Percentiles rank a stretch among this genome's conserved stretches.
These are phyloP conservation scores for Eulemur mongoz DNA, from an alignment of 2,797 vertebrate genomes.

Conservation along the genomic window DNA sequence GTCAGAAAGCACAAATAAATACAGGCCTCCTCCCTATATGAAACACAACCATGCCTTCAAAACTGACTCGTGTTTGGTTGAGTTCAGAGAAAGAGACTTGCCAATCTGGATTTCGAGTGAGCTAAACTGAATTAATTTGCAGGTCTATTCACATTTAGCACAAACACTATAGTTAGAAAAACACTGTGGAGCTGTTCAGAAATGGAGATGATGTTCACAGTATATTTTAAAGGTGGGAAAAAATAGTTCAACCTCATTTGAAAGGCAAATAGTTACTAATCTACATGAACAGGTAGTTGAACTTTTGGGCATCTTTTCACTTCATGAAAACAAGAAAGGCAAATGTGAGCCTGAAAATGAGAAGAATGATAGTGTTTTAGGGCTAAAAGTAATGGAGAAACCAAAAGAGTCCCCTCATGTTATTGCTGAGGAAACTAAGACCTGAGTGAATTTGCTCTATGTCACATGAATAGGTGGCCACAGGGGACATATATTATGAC, in stretches of 20 bases:
- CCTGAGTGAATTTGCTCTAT: not conserved
- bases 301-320: conserved; percentile 54
- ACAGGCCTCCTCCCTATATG: not conserved
- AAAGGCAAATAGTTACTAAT: conserved; percentile 73
- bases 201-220: conserved; percentile 75
- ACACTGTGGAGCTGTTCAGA: conserved; percentile 67
- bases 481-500: not conserved
- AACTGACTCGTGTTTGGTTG: conserved; percentile 20
- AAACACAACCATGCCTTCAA: conserved; percentile 32
- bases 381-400: conserved; percentile 48
- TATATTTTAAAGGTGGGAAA: conserved; percentile 77
- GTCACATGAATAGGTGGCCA: not conserved
- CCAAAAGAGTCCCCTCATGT: not conserved
- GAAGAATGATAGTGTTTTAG: not conserved
- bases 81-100: conserved; percentile 78
- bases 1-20: not conserved
- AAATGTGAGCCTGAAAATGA: not conserved
- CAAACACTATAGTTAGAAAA: conserved; percentile 80
- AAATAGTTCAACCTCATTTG: conserved; percentile 77
- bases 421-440: not conserved
- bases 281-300: conserved; percentile 67
- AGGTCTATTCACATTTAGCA: conserved; percentile 72
- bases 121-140: conserved; percentile 76
- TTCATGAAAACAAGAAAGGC: conserved; percentile 37
- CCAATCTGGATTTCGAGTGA: conserved; percentile 60